phyloP scores from a whole-genome alignment of 2,113 vertebrate species.

The Nasalis larvatus region DNA sequence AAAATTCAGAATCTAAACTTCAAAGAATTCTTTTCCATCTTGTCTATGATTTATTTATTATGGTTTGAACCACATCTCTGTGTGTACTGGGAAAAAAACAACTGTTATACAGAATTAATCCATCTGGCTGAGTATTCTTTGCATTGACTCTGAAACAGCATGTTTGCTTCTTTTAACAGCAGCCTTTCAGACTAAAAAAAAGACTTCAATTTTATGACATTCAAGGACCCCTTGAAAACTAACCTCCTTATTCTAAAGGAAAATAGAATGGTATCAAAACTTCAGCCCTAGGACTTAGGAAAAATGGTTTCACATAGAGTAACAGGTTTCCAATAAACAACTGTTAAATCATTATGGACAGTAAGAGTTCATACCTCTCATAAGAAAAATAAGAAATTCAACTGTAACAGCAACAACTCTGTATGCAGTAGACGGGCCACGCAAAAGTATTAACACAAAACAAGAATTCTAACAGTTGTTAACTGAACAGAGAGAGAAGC shows the following conservation, averaged over 20 bases:
- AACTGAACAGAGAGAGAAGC: constrained; percentile 5
- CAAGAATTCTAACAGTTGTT: background rate
- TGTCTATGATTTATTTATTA: constrained; percentile 22
- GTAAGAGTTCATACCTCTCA: background rate
- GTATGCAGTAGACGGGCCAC: background rate
- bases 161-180: constrained; percentile 17
- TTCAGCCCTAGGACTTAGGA: background rate
- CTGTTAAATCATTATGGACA: background rate
- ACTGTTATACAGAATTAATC: background rate
- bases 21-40: constrained; percentile 23
- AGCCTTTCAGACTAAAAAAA: background rate
- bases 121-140: background rate
- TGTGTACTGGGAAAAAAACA: background rate
- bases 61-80: background rate
- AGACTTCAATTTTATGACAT: background rate
- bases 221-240: background rate
- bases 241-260: background rate
- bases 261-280: background rate
- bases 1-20: constrained; percentile 30
- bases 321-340: background rate
- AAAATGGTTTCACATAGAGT: background rate
- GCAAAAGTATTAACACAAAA: background rate
- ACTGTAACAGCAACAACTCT: background rate
- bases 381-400: constrained; percentile 1
- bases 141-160: background rate